Conservation (phyloP, 2,113 vertebrate species). For the Riparia riparia region DNA sequence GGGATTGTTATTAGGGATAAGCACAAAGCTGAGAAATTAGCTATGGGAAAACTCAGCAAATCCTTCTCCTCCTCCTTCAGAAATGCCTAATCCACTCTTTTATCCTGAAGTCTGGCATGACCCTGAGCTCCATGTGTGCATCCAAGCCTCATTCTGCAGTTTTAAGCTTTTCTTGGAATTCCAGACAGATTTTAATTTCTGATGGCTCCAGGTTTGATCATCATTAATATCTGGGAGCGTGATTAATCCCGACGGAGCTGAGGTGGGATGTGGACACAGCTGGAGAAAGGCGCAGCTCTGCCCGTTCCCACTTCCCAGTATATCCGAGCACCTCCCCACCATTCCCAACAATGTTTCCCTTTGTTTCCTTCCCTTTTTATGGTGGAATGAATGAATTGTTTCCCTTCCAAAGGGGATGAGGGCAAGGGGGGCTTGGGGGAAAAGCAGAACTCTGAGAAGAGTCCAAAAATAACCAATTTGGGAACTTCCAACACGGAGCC, state of each 20-base stretch:
- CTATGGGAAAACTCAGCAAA: neutral
- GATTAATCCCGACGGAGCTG: accelerated
- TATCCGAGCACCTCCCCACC: accelerated
- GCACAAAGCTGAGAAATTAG: neutral
- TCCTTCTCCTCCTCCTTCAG: neutral
- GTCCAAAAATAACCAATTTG: constrained; percentile 8
- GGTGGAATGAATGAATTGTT: neutral
- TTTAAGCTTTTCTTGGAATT: neutral
- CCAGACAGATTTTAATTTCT: neutral
- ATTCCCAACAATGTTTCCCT: neutral
- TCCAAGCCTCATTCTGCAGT: neutral
- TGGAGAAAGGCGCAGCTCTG: neutral
- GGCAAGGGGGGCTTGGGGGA: neutral
- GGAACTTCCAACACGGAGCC: neutral
- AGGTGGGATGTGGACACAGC: neutral
- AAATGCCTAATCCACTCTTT: neutral
- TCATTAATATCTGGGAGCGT: neutral
- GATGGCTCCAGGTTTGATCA: neutral
- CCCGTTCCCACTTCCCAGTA: neutral
- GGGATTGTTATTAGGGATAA: neutral
- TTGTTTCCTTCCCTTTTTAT: neutral
- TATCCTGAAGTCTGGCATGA: neutral
- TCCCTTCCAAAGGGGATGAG: neutral
- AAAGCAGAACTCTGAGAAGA: neutral
- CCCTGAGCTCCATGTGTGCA: neutral